A percentile compares a stretch with the other conserved stretches of the same genome.
Conservation (phyloP, 2,113 vertebrate genomes). For the Proteles cristata region DNA sequence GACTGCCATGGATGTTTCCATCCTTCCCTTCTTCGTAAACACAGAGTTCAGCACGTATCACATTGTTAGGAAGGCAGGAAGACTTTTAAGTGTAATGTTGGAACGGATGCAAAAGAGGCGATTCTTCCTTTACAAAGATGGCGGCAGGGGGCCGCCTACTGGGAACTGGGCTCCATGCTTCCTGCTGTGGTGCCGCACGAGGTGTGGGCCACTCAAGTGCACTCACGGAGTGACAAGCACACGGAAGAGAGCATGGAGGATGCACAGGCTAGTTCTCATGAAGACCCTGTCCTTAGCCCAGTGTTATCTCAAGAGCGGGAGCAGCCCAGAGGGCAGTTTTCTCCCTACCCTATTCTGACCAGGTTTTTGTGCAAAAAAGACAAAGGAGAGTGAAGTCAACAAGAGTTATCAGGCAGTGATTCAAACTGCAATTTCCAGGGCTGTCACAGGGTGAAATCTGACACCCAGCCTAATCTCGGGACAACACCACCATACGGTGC, state of each 20-base stretch:
- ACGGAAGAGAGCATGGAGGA: not conserved
- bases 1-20: not conserved
- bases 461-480: not conserved
- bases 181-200: too few relatives aligned
- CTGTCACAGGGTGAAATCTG: not conserved
- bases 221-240: not conserved
- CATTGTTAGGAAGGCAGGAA: not conserved
- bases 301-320: not conserved
- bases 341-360: not conserved
- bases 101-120: not conserved
- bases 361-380: not conserved
- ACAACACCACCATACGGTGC: not conserved
- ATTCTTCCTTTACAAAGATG: not conserved
- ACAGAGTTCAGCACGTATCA: not conserved
- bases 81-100: not conserved
- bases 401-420: not conserved
- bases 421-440: conserved; percentile 1
- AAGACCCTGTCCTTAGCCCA: not conserved
- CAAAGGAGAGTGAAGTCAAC: not conserved
- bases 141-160: rapidly evolving
- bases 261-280: not conserved
- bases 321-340: not conserved
- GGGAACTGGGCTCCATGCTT: not conserved
- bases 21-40: not conserved
- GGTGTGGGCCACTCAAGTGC: rapidly evolving